phyloP scores from a whole-genome alignment of 1,140 invertebrate species.

The Caerostris extrusa region DNA sequence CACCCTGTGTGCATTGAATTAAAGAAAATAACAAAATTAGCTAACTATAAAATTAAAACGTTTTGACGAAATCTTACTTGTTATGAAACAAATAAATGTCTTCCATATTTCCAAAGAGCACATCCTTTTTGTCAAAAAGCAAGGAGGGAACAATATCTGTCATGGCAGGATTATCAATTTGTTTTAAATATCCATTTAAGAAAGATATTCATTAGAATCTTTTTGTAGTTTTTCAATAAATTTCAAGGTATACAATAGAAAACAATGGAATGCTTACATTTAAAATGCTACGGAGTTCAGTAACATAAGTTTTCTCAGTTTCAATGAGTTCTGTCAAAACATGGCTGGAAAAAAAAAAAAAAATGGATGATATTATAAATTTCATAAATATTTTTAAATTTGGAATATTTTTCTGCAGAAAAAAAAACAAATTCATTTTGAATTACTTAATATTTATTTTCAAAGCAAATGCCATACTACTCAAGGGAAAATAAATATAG shows the following conservation, averaged over 20 bases:
- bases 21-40: not conserved
- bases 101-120: constrained; percentile 93
- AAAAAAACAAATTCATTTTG: no score
- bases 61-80: constrained; percentile 81
- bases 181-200: constrained; percentile 88
- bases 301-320: constrained; percentile 92
- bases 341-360: constrained; percentile 83
- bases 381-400: not conserved
- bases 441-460: no score
- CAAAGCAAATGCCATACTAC: no score
- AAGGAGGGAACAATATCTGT: constrained; percentile 77
- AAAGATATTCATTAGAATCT: not conserved
- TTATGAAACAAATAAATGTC: constrained; percentile 93
- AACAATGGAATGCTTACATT: constrained; percentile 84
- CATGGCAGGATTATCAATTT: constrained; percentile 81
- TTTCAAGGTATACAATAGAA: not conserved
- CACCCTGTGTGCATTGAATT: no score
- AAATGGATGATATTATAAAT: not conserved
- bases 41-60: not conserved
- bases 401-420: not conserved
- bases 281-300: constrained; percentile 92
- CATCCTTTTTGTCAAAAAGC: constrained; percentile 89
- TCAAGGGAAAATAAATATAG: no score
- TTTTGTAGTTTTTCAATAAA: not conserved
- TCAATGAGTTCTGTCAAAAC: constrained; percentile 92